Evolutionary conservation across 2,888 invertebrate genomes (phyloP), one percentile per base, ranked within the genome.

Genomic region (Monoplex corrugatus): DNA sequence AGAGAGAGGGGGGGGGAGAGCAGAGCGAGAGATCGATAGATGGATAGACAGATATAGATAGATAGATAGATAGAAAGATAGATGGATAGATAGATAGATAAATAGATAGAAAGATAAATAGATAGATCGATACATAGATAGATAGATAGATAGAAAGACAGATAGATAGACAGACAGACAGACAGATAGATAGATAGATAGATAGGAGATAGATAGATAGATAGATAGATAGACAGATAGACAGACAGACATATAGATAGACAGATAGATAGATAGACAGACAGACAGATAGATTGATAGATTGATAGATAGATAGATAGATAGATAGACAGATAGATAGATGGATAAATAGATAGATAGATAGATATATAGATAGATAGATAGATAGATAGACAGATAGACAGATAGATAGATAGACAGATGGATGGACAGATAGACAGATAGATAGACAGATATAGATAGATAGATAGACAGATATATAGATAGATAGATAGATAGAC

Each of bases 201-300:
- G 75, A 40, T 23, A 87, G 87, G n/a, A 80, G 50, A 87, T 32
- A 82, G 45, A 78, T 28, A 87, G 87, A 87, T 23, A n/a, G 45
- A 82, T 23, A 63, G 80, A 57, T 8, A 87, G 87, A 57, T 28
- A 57, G 2, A 57, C 57, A 57, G n/a, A n/a, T n/a, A n/a, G n/a
- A n/a, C n/a, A n/a, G n/a, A n/a, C 50, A n/a, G n/a, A 50, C 16
- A 16, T 6, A 10, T 16, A 50, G 50, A 50, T 23, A 87, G 44
- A 88, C 50, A 38, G 38, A 88, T 63, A 88, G 40, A 83, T 28
- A 88, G 83, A 88, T 40, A 68, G 43, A 88, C 83, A 84, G 63
- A 44, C 16, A 84, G 44, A 50, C 63, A 19, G 38, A 89, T 35
- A 80, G 35, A 43, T 28, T 43, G 82, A 82, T 32, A 57, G 38